phyloP scores from a whole-genome alignment of 2,113 vertebrate genomes.

The Micronycteris hirsuta region DNA sequence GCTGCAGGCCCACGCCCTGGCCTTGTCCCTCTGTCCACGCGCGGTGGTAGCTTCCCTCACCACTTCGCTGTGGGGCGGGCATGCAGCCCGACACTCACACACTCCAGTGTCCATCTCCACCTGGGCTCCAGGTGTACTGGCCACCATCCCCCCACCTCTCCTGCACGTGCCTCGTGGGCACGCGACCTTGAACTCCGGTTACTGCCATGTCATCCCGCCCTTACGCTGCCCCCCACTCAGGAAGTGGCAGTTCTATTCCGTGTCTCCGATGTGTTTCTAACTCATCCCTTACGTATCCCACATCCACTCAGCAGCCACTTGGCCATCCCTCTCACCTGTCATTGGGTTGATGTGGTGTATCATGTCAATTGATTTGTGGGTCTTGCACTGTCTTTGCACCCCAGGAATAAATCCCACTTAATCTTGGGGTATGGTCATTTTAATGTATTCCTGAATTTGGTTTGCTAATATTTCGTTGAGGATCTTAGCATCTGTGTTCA shows the following conservation, averaged over 20 bases:
- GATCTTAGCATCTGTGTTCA: too few relatives aligned
- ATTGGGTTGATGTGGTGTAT: neutral
- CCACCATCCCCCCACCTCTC: neutral
- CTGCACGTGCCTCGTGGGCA: accelerated
- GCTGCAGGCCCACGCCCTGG: neutral
- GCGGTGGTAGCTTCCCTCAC: too few relatives aligned
- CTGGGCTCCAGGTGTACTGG: neutral
- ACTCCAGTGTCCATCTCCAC: too few relatives aligned
- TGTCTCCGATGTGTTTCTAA: neutral
- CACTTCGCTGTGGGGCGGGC: neutral
- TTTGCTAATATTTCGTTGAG: too few relatives aligned
- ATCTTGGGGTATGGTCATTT: neutral
- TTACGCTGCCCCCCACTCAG: neutral
- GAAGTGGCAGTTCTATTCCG: neutral
- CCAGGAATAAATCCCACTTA: neutral
- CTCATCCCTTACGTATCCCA: neutral
- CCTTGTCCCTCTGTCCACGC: neutral
- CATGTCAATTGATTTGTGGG: neutral
- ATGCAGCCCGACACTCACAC: neutral
- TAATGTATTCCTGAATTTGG: too few relatives aligned
- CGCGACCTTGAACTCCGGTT: neutral
- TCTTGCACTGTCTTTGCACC: neutral
- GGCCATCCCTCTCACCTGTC: neutral
- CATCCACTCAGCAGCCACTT: neutral
- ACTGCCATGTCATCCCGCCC: accelerated